phyloP scores from a whole-genome alignment of 2,888 invertebrate species.

The Lithophane semibrunnea region DNA sequence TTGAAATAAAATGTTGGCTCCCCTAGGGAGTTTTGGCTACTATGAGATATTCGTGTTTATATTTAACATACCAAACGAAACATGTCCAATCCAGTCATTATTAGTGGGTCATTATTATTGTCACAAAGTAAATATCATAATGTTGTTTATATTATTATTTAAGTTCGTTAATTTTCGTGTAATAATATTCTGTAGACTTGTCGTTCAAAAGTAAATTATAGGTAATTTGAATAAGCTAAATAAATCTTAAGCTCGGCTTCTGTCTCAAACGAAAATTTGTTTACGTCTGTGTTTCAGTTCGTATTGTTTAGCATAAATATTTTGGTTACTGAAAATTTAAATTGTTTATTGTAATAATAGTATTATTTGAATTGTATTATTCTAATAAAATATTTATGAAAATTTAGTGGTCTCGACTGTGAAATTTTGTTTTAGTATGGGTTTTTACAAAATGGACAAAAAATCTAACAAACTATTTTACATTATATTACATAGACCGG shows the following conservation, averaged over 20 bases:
- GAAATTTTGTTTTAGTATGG: background rate
- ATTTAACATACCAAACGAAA: background rate
- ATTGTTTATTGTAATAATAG: background rate
- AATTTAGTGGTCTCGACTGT: background rate
- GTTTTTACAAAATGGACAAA: background rate
- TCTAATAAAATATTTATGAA: constrained; percentile 14
- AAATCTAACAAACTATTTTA: background rate
- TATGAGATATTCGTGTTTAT: background rate
- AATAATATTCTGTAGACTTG: constrained; percentile 13
- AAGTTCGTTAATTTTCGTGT: background rate
- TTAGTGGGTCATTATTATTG: background rate
- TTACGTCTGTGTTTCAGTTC: constrained; percentile 26
- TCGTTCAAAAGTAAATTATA: constrained; percentile 45
- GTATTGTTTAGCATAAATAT: constrained; percentile 14
- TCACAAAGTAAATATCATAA: background rate
- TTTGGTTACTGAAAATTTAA: constrained; percentile 28
- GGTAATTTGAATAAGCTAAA: constrained; percentile 40
- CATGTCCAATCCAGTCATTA: background rate
- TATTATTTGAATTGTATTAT: constrained; percentile 1
- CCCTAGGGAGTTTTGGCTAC: background rate
- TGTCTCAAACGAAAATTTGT: constrained; percentile 44
- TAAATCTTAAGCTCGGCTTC: constrained; percentile 51
- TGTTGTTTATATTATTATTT: background rate
- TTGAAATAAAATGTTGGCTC: background rate
- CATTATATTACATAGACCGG: too few relatives aligned